Evolutionary conservation across 2,797 vertebrate genomes (phyloP), one percentile per base, ranked within the genome.

Genomic region (Trachurus trachurus): DNA sequence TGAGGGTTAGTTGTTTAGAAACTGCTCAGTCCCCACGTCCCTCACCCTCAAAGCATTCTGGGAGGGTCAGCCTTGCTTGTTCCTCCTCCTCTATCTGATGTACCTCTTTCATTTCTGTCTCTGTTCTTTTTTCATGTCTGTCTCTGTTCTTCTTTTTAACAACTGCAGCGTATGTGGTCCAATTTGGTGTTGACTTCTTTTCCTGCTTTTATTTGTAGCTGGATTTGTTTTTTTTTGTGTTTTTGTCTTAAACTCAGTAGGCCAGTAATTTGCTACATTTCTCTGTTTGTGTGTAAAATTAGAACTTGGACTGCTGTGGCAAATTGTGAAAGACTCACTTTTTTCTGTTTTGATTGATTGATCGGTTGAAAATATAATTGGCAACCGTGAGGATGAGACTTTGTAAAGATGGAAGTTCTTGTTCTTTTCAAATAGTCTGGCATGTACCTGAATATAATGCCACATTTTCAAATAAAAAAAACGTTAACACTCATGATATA

Each of bases 1-100:
- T 50, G 56, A 76, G 75, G 63, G 78, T 86, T 80, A 45, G 86
- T 85, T 85, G 83, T 87, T 88, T 66, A 78, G 87, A 91, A 89
- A 77, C 74, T 71, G 69, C 79, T 80, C 66, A 66, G 83, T 76
- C 82, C 71, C 70, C 63, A 66, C 34, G 19, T 81, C 71, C 72
- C 63, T 71, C 39, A n/a, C 66, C 37, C 21, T 21, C 57, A 66
- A 56, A 81, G 74, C 77, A 68, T 63, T 84, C 52, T 65, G 50
- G 66, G 22, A 76, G 60, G 6, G 52, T 61, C 64, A 40, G 72
- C 68, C 77, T 79, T 66, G 49, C 62, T 71, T 40, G 1, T 82
- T 75, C 34, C 45, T 61, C 47, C n/a, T 63, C 34, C 26, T 26
- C 26, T 44, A 67, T 6, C 54, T 77, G 57, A 44, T 65, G 66